Percentiles rank a stretch among this genome's conserved stretches.
Evolutionary conservation across 92 coral and sea anemone species (phyloP).

Genomic region (Heliopora coerulea): DNA sequence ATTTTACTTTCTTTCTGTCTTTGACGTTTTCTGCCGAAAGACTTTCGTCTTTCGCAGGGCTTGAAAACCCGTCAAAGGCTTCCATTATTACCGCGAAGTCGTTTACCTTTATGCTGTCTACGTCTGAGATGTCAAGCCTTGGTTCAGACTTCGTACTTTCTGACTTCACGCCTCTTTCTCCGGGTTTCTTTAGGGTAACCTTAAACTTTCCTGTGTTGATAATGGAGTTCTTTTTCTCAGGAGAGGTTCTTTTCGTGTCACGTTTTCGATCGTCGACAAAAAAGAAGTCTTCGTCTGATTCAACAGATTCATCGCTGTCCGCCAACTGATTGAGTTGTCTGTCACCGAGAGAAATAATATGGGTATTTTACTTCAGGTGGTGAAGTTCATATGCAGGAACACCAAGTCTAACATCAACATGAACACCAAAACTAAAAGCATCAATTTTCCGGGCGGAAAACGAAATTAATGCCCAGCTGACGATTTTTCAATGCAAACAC

Average conservation of each 20-base stretch:
- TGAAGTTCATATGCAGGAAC: no score
- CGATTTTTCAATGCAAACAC: no score
- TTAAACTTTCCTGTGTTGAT: neutral
- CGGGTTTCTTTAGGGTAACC: conserved; percentile 9
- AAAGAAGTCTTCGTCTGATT: conserved; percentile 87
- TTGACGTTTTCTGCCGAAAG: neutral
- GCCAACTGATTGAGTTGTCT: conserved; percentile 55
- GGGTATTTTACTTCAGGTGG: neutral
- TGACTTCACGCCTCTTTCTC: neutral
- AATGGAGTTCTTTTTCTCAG: neutral
- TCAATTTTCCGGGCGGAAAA: no score
- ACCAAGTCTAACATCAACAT: no score
- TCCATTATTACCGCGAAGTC: conserved; percentile 91
- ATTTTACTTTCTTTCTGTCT: neutral
- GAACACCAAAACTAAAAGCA: no score
- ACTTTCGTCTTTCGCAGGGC: neutral
- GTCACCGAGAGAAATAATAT: conserved; percentile 1
- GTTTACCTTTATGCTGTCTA: conserved; percentile 50
- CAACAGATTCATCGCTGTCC: conserved; percentile 66
- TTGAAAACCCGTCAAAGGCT: conserved; percentile 74
- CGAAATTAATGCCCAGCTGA: no score
- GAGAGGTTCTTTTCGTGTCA: conserved; percentile 41
- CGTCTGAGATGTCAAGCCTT: conserved; percentile 44
- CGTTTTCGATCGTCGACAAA: conserved; percentile 74
- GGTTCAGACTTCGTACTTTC: conserved; percentile 15